Evolutionary conservation across 2,888 invertebrate species (phyloP), one percentile per base, ranked within the genome.

Genomic region (Scaptomyza flava): DNA sequence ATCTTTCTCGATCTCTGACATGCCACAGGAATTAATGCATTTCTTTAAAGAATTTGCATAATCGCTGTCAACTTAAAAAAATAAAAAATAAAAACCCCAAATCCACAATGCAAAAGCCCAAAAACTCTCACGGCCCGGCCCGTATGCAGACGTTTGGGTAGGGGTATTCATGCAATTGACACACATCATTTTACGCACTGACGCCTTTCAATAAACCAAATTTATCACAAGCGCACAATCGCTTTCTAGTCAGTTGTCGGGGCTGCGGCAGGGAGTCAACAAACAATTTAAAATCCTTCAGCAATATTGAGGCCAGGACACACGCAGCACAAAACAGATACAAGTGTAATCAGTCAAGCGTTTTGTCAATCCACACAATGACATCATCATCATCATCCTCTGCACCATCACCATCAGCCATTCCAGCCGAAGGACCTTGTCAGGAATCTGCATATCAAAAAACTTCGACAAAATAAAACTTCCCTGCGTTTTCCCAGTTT

Each of bases 141-240:
- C 43, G 30, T 27, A 52, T 11, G 20, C 23, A 31, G 36, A 27
- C 20, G 12, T 43, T 54, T 57, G 12, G 9, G 58, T 41, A 43
- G 57, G 73, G 68, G 72, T 62, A 75, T 66, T 85, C 87, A 85
- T 92, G 92, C 91, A 91, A 92, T 92, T 92, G 92, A 92, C 92
- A 92, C 92, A 92, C 91, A 91, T 92, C 92, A 92, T 92, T 92
- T 92, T 90, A 92, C 91, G 92, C 91, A 89, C 91, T 92, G 91
- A 90, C 92, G 91, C 92, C 91, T 92, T 90, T 92, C 91, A 92
- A 92, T 92, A 91, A 91, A 91, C 90, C 84, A 90, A 90, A 91
- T 90, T 90, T 90, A 90, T 89, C 89, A 85, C 85, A 85, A 82
- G 79, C 79, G 53, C 65, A 67, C 72, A 79, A 82, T 82, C 82